phyloP scores from a whole-genome alignment of 2,113 vertebrate genomes.

The Hassar affinis region DNA sequence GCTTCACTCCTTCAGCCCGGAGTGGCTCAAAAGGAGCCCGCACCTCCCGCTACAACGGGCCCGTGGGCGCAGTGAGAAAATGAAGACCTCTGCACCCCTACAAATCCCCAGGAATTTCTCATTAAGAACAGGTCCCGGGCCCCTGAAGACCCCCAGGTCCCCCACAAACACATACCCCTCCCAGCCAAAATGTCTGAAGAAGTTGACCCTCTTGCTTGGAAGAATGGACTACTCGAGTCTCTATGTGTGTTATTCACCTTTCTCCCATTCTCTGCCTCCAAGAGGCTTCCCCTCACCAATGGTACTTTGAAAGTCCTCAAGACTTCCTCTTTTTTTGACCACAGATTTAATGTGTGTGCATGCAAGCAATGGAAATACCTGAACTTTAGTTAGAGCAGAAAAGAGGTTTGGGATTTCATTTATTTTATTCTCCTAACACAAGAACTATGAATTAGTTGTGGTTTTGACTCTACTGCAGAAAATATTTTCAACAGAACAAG shows the following conservation, averaged over 20 bases:
- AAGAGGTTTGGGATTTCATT: conserved; percentile 65
- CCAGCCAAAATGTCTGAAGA: conserved; percentile 49
- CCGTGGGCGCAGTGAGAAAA: conserved; percentile 78
- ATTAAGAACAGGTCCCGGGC: conserved; percentile 73
- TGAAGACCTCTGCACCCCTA: conserved; percentile 79
- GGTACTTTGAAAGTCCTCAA: conserved; percentile 68
- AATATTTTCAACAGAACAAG: not conserved
- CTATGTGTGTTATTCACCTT: conserved; percentile 68
- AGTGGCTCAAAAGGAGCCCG: conserved; percentile 65
- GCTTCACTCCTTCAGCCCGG: conserved; percentile 65
- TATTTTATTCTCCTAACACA: conserved; percentile 66
- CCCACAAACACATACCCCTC: conserved; percentile 15
- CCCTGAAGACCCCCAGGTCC: conserved; percentile 62
- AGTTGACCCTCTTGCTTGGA: conserved; percentile 55
- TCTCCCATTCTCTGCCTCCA: conserved; percentile 66
- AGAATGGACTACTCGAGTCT: conserved; percentile 69
- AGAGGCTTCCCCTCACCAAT: conserved; percentile 64
- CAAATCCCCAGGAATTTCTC: conserved; percentile 81
- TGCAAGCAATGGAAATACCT: conserved; percentile 47
- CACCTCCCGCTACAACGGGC: conserved; percentile 61
- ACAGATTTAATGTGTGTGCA: conserved; percentile 45
- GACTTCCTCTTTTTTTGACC: conserved; percentile 68
- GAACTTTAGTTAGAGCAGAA: conserved; percentile 52
- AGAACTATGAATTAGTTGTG: conserved; percentile 19
- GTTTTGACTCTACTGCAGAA: not conserved